These are phyloP conservation scores for Decapterus maruadsi DNA, from an alignment of 2,797 vertebrate genomes.

Conservation along the genomic window DNA sequence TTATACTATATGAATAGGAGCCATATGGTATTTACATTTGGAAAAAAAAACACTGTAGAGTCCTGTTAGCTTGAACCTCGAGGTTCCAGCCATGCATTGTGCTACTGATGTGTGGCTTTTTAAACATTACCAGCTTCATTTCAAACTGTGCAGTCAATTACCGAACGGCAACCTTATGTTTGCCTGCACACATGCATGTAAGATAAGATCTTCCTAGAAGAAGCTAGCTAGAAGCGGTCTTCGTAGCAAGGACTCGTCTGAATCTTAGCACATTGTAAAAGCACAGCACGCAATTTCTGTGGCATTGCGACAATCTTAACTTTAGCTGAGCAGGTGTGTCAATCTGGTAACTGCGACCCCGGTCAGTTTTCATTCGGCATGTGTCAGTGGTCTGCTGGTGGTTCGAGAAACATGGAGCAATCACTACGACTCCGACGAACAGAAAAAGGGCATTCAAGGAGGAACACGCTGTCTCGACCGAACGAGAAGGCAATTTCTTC, in stretches of 20 bases:
- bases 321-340: slow-evolving; percentile 58
- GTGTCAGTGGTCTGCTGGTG: slow-evolving; percentile 86
- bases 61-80: slow-evolving; percentile 70
- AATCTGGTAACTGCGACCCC: slow-evolving; percentile 52
- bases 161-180: slow-evolving; percentile 53
- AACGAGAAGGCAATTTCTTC: slow-evolving; percentile 50
- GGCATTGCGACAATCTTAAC: slow-evolving; percentile 63
- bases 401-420: slow-evolving; percentile 74
- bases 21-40: slow-evolving; percentile 84
- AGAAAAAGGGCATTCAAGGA: slow-evolving; percentile 57
- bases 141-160: slow-evolving; percentile 62
- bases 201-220: slow-evolving; percentile 58
- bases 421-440: slow-evolving; percentile 49
- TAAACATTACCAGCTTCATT: slow-evolving; percentile 73
- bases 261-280: slow-evolving; percentile 63
- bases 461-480: slow-evolving; percentile 27
- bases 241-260: slow-evolving; percentile 51
- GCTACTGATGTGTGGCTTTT: slow-evolving; percentile 73
- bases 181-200: slow-evolving; percentile 71
- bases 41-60: slow-evolving; percentile 60
- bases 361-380: slow-evolving; percentile 81
- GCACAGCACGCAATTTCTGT: slow-evolving; percentile 60
- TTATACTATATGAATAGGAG: slow-evolving; percentile 83
- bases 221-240: slow-evolving; percentile 69
- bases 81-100: slow-evolving; percentile 75